Conservation (phyloP, 1,140 invertebrate genomes). For the Eupeodes corollae region DNA sequence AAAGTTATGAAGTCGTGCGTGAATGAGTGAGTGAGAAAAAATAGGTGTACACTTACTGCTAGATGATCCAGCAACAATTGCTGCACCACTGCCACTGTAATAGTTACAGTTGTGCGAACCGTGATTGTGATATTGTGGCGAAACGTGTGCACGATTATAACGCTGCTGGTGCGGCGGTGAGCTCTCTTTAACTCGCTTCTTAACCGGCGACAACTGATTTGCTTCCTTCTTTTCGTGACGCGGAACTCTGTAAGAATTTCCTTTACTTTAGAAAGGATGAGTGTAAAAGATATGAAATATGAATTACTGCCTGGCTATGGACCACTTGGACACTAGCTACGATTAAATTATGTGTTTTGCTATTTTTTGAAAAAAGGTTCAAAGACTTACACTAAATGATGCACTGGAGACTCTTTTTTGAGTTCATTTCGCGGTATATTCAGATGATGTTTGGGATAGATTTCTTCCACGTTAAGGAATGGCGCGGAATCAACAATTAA, state of each 20-base stretch:
- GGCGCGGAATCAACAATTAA: conserved; percentile 68
- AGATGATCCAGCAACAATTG: conserved; percentile 23
- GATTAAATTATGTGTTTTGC: no score
- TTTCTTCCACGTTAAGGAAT: conserved; percentile 50
- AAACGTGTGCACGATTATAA: conserved; percentile 40
- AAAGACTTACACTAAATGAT: conserved; percentile 32
- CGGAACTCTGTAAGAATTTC: conserved; percentile 38
- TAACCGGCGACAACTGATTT: conserved; percentile 88
- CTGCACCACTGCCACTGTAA: conserved; percentile 11
- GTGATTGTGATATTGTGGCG: conserved; percentile 26
- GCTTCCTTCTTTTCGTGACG: conserved; percentile 72
- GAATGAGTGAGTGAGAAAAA: neutral
- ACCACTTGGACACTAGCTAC: no score
- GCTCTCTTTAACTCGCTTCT: conserved; percentile 95
- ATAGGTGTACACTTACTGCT: conserved; percentile 21
- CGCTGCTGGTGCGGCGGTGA: conserved; percentile 66
- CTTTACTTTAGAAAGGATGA: conserved; percentile 19
- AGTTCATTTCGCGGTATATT: conserved; percentile 37
- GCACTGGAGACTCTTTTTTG: conserved; percentile 37
- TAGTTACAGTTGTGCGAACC: conserved; percentile 33
- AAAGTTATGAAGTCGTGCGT: neutral
- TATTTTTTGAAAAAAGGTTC: neutral
- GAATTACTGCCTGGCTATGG: neutral
- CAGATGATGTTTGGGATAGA: conserved; percentile 37
- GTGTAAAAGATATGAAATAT: neutral